A percentile compares a stretch with the other conserved stretches of the same genome.
These are phyloP conservation scores for Colletes collaris DNA, from an alignment of 2,888 invertebrate genomes.

Conservation along the genomic window DNA sequence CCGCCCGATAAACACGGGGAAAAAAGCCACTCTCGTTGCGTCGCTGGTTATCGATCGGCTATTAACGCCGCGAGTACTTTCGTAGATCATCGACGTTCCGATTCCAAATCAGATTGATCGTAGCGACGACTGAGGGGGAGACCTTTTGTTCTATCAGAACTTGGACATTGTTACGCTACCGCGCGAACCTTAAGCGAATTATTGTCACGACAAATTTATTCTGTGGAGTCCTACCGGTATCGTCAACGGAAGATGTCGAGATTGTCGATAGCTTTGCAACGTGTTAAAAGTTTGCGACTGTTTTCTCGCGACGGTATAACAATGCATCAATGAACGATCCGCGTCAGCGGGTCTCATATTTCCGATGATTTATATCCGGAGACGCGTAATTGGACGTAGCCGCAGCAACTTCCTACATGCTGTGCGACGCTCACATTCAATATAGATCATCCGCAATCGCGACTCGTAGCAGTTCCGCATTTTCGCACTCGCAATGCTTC, in stretches of 20 bases:
- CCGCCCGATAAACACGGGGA: conserved; percentile 61
- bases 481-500: conserved; percentile 27
- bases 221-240: no score
- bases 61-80: conserved; percentile 37
- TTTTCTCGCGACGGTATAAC: conserved; percentile 28
- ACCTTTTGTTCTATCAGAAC: neutral
- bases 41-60: conserved; percentile 44
- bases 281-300: neutral
- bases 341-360: conserved; percentile 58
- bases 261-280: no score
- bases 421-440: conserved; percentile 46
- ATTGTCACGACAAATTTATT: no score
- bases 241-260: no score
- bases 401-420: conserved; percentile 59
- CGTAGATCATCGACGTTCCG: conserved; percentile 13
- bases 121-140: no score
- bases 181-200: no score
- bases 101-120: neutral
- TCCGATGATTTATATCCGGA: conserved; percentile 70
- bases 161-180: neutral
- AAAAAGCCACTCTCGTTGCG: conserved; percentile 56
- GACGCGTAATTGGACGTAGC: conserved; percentile 64
- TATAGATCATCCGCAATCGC: conserved; percentile 58
- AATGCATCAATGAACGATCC: conserved; percentile 49
- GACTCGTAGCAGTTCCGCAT: conserved; percentile 39